These are phyloP conservation scores for Malurus splendens DNA, from an alignment of 2,797 vertebrate genomes.

Conservation along the genomic window DNA sequence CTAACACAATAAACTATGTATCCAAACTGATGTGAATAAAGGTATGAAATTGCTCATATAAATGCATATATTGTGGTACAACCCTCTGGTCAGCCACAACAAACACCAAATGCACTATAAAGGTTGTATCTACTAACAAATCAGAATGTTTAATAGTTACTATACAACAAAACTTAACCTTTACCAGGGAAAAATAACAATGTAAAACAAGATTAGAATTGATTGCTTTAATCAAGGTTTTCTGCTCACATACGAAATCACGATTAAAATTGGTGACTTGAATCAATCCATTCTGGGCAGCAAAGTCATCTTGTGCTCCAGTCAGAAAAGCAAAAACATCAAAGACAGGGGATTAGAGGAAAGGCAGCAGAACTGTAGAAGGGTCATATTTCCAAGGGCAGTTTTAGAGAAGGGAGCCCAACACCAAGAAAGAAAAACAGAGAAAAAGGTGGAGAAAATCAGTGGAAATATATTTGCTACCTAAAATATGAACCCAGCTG, in stretches of 20 bases:
- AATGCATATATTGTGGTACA: neutral
- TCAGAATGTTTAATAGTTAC: neutral
- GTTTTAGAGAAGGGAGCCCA: neutral
- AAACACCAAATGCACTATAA: neutral
- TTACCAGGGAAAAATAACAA: constrained; percentile 15
- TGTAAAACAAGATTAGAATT: constrained; percentile 48
- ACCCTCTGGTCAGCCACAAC: neutral
- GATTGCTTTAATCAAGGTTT: constrained; percentile 46
- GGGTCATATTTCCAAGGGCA: constrained; percentile 2
- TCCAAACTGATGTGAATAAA: neutral
- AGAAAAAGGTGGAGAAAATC: constrained; percentile 18
- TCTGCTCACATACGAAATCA: constrained; percentile 27
- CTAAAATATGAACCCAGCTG: neutral
- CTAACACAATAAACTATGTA: neutral
- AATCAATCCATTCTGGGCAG: constrained; percentile 25
- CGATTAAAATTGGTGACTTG: constrained; percentile 31
- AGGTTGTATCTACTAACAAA: neutral
- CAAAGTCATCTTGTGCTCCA: constrained; percentile 7
- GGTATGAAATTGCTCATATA: neutral
- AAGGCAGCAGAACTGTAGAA: neutral
- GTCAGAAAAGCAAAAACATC: constrained; percentile 30
- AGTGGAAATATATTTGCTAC: neutral
- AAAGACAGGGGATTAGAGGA: constrained; percentile 19
- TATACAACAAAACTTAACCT: constrained; percentile 6
- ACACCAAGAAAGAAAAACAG: neutral